Conservation (phyloP, 1,140 invertebrate genomes). For the Drosophila obscura region DNA sequence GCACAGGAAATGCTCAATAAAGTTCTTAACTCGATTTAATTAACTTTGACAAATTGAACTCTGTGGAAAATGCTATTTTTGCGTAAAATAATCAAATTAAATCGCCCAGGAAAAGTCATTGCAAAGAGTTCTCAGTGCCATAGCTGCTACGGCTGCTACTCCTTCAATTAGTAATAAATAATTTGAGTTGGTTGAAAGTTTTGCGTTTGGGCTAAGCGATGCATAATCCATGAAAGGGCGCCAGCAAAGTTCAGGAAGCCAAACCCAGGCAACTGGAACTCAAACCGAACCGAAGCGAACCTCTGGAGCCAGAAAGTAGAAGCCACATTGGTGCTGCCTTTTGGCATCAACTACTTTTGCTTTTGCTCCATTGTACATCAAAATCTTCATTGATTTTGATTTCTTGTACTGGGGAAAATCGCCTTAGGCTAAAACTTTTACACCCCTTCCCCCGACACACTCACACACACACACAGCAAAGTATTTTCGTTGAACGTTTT, state of each 20-base stretch:
- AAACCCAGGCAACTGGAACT: conserved; percentile 19
- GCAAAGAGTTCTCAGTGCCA: conserved; percentile 5
- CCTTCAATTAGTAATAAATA: conserved; percentile 66
- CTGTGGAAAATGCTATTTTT: conserved; percentile 33
- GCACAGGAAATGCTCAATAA: conserved; percentile 58
- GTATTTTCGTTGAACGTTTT: conserved; percentile 8
- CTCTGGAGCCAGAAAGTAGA: conserved; percentile 41
- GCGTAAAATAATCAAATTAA: conserved; percentile 43
- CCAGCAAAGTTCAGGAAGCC: conserved; percentile 49
- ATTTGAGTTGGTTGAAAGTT: conserved; percentile 48
- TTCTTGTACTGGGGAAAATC: conserved; percentile 64
- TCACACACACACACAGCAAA: conserved; percentile 26
- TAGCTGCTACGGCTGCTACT: neutral
- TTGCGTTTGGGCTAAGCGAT: conserved; percentile 37
- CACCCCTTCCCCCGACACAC: neutral
- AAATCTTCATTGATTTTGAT: conserved; percentile 78
- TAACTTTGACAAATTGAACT: conserved; percentile 64
- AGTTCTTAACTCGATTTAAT: conserved; percentile 55
- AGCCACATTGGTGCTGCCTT: conserved; percentile 38
- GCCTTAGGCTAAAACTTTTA: conserved; percentile 66
- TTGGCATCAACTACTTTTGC: neutral
- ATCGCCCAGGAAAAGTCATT: conserved; percentile 30
- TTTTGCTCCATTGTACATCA: conserved; percentile 31
- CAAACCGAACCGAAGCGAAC: neutral
- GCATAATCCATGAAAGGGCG: conserved; percentile 46